phyloP scores from a whole-genome alignment of 92 coral and sea anemone species.

The Zoanthus sansibaricus region DNA sequence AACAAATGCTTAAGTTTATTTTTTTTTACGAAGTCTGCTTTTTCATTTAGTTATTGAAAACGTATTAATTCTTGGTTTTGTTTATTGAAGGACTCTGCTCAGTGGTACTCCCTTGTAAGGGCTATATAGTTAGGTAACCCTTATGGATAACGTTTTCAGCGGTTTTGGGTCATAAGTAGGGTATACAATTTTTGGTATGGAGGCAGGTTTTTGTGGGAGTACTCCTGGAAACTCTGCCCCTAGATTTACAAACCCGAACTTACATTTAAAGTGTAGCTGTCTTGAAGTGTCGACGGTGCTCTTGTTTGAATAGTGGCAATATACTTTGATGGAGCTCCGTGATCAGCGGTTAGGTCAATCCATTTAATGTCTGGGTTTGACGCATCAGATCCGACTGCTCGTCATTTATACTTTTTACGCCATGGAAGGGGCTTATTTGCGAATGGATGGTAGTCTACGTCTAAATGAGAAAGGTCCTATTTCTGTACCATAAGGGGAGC shows the following conservation, averaged over 20 bases:
- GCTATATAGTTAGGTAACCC: no score
- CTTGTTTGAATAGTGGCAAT: not conserved
- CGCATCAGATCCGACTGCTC: not conserved
- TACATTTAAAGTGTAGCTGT: not conserved
- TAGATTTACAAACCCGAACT: not conserved
- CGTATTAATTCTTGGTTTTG: not conserved
- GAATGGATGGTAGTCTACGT: not conserved
- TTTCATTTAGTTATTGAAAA: not conserved
- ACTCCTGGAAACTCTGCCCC: not conserved
- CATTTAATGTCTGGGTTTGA: not conserved
- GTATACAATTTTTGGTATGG: no score
- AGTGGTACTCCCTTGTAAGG: not conserved
- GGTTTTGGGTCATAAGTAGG: no score
- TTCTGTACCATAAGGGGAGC: conserved; percentile 10
- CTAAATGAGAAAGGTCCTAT: not conserved
- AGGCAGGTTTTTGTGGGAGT: no score
- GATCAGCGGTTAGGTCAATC: not conserved
- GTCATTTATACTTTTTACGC: not conserved
- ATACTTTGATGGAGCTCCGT: not conserved
- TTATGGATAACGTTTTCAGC: no score
- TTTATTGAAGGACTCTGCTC: not conserved
- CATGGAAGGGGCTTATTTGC: not conserved
- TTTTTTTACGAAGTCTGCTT: not conserved
- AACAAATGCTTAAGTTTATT: not conserved
- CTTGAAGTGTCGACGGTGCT: conserved; percentile 2